Percentiles rank a stretch among this genome's conserved stretches.
phyloP scores from a whole-genome alignment of 2,888 invertebrate genomes.

The Chironomus tentans region DNA sequence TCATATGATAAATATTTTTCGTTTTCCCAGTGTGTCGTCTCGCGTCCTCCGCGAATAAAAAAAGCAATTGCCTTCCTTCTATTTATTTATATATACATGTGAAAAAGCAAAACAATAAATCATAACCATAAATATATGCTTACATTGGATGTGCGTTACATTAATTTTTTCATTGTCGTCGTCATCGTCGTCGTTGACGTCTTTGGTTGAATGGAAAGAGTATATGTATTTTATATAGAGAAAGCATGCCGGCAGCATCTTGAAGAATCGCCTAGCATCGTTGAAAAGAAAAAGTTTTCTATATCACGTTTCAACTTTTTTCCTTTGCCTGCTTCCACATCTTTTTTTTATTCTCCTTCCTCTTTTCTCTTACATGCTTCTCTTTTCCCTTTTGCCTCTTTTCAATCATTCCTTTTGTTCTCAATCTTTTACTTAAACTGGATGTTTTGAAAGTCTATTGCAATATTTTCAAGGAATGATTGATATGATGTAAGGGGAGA shows the following conservation, averaged over 20 bases:
- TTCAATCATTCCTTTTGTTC: not conserved
- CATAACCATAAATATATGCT: not conserved
- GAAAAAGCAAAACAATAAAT: not conserved
- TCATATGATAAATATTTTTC: too few species aligned
- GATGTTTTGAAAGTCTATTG: not conserved
- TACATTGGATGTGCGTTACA: not conserved
- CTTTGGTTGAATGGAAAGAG: not conserved
- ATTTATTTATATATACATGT: not conserved
- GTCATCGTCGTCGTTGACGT: too few species aligned
- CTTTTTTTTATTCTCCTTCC: too few species aligned
- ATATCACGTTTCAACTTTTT: constrained; percentile 8
- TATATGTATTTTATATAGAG: not conserved
- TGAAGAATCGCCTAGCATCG: too few species aligned
- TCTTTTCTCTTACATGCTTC: too few species aligned
- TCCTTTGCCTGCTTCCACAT: not conserved
- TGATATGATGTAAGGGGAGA: constrained; percentile 17
- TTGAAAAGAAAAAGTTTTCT: not conserved
- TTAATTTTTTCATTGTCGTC: not conserved
- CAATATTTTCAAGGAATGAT: constrained; percentile 11
- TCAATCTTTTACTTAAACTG: not conserved
- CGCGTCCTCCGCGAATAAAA: not conserved
- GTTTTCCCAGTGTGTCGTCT: too few species aligned
- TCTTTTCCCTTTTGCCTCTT: not conserved
- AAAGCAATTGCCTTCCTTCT: not conserved
- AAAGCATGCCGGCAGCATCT: too few species aligned